phyloP scores from a whole-genome alignment of 1,140 invertebrate genomes.

The Dinoponera quadriceps region DNA sequence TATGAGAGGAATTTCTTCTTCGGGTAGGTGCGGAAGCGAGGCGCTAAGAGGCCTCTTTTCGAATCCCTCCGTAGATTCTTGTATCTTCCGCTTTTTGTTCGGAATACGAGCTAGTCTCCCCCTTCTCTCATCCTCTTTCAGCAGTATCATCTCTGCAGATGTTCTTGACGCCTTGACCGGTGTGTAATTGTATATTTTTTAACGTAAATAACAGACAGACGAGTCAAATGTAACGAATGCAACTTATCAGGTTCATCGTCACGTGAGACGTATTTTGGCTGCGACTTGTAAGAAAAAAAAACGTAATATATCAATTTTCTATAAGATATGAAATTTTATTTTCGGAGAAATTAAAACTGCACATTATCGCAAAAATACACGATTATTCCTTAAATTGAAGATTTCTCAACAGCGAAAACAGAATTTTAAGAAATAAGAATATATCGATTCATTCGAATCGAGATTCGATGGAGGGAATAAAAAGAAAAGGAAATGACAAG shows the following conservation, averaged over 20 bases:
- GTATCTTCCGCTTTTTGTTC: constrained; percentile 39
- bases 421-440: not conserved
- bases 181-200: not conserved
- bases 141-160: not conserved
- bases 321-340: not conserved
- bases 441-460: no score
- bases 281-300: not conserved
- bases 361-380: no score
- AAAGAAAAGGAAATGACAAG: not conserved
- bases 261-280: not conserved
- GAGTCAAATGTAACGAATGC: not conserved
- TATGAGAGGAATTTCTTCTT: constrained; percentile 78
- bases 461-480: not conserved
- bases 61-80: constrained; percentile 27
- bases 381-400: not conserved
- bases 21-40: constrained; percentile 78
- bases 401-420: not conserved
- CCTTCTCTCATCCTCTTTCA: no score
- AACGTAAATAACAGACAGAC: not conserved
- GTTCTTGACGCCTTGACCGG: not conserved
- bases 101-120: constrained; percentile 12
- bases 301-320: not conserved
- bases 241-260: not conserved
- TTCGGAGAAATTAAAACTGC: not conserved
- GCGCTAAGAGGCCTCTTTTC: constrained; percentile 74